Conservation (phyloP, 2,888 invertebrate species). For the Xanthia icteritia region DNA sequence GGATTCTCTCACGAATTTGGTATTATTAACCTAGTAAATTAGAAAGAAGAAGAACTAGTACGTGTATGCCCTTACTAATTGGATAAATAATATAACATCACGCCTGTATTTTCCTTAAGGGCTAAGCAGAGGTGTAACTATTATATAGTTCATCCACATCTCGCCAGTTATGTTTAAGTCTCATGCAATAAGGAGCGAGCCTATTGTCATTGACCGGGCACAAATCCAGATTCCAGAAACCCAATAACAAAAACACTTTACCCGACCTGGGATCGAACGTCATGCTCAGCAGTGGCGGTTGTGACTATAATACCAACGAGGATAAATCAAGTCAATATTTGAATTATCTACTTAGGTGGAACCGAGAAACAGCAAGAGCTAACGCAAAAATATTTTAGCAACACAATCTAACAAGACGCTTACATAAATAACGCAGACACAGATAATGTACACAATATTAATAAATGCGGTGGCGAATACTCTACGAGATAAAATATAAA, state of each 20-base stretch:
- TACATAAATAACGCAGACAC: slow-evolving; percentile 4
- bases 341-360: not conserved
- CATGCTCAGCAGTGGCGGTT: not conserved
- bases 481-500: slow-evolving; percentile 45
- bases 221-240: not conserved
- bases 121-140: not conserved
- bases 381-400: not conserved
- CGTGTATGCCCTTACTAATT: not conserved
- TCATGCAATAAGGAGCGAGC: not conserved
- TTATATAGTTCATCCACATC: not conserved
- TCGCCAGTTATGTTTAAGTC: not conserved
- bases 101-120: not conserved
- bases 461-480: slow-evolving; percentile 39
- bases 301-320: not conserved
- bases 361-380: not conserved
- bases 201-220: not conserved
- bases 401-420: not conserved
- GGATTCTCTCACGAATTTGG: slow-evolving; percentile 29
- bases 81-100: not conserved
- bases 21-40: slow-evolving; percentile 2
- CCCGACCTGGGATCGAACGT: not conserved
- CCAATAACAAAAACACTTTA: not conserved
- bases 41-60: not conserved
- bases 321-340: slow-evolving; percentile 5
- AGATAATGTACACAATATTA: slow-evolving; percentile 20